A percentile compares a stretch with the other conserved stretches of the same genome.
phyloP scores from a whole-genome alignment of 2,797 vertebrate species.

The Agapornis canus region DNA sequence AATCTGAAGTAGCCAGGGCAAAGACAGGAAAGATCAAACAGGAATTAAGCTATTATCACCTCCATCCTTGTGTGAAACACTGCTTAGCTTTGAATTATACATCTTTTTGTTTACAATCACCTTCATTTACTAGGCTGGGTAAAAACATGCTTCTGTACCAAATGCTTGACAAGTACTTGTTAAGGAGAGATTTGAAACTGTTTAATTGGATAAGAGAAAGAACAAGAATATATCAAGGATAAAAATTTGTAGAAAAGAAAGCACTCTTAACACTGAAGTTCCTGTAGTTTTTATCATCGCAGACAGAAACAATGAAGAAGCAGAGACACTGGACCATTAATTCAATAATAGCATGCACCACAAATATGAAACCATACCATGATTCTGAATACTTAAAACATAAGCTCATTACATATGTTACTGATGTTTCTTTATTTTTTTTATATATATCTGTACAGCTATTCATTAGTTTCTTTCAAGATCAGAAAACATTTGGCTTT shows the following conservation, averaged over 20 bases:
- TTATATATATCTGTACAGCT: not conserved
- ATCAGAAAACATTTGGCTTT: slow-evolving; percentile 41
- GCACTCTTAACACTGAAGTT: not conserved
- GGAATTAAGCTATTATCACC: slow-evolving; percentile 92
- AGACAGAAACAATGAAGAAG: not conserved
- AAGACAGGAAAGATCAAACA: slow-evolving; percentile 87
- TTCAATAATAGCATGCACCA: not conserved
- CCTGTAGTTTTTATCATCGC: not conserved
- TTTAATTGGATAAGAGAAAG: not conserved
- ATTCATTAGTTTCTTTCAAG: slow-evolving; percentile 39
- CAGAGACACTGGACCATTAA: not conserved
- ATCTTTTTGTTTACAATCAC: slow-evolving; percentile 69
- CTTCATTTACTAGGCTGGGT: slow-evolving; percentile 61
- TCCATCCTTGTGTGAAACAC: slow-evolving; percentile 81
- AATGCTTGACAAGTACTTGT: slow-evolving; percentile 21
- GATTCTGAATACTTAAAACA: slow-evolving; percentile 31
- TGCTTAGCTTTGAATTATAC: slow-evolving; percentile 71
- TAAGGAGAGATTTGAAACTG: slow-evolving; percentile 33
- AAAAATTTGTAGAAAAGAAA: not conserved
- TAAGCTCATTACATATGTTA: slow-evolving; percentile 48
- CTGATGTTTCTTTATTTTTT: not conserved
- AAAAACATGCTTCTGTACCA: slow-evolving; percentile 49
- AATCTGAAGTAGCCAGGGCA: slow-evolving; percentile 85
- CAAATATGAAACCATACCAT: not conserved
- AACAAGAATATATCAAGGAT: not conserved